Conservation (phyloP, 1,140 invertebrate species). For the Calosoma granatense region DNA sequence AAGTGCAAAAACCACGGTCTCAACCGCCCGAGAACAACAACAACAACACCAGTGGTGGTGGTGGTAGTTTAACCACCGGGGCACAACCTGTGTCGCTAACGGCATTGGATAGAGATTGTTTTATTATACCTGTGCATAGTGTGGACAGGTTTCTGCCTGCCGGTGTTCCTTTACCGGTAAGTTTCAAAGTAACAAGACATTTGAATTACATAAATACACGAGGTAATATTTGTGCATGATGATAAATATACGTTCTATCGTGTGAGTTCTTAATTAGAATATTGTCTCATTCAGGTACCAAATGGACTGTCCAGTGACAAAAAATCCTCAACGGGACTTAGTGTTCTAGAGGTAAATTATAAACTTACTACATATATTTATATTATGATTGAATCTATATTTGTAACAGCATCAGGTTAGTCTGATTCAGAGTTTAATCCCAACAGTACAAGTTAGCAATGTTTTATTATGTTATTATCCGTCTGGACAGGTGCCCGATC, state of each 20-base stretch:
- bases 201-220: no score
- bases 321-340: neutral
- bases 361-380: neutral
- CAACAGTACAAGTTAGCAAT: no score
- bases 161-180: constrained; percentile 75
- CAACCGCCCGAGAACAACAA: neutral
- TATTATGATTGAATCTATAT: no score
- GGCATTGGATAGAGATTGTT: constrained; percentile 73
- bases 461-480: no score
- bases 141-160: constrained; percentile 75
- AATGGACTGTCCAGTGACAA: neutral
- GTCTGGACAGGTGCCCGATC: constrained; percentile 78
- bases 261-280: no score
- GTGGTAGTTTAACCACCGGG: neutral
- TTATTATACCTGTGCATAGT: constrained; percentile 79
- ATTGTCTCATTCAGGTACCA: neutral
- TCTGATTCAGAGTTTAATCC: no score
- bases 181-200: no score
- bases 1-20: neutral
- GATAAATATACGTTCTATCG: no score
- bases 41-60: neutral
- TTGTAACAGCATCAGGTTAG: no score
- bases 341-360: neutral
- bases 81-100: constrained; percentile 37
- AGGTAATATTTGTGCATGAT: no score